These are phyloP conservation scores for Anneissia japonica DNA, from an alignment of 35 echinoderm and acorn worm species.

Conservation along the genomic window DNA sequence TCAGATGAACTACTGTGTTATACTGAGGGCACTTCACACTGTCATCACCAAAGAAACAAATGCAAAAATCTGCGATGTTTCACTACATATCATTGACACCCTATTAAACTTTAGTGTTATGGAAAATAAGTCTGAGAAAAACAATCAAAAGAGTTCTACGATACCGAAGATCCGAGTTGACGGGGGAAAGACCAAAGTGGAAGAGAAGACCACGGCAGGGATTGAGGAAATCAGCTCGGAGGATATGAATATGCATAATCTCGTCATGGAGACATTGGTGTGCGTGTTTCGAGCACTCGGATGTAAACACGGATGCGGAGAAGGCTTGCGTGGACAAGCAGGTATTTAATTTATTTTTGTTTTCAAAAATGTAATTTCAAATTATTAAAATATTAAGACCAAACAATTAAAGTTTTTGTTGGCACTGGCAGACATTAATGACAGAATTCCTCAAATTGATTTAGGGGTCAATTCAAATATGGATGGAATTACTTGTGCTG, in stretches of 20 bases:
- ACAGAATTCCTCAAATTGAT: no score
- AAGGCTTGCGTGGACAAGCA: conserved; percentile 85
- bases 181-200: conserved; percentile 71
- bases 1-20: conserved; percentile 85
- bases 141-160: conserved; percentile 44
- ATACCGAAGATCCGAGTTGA: conserved; percentile 91
- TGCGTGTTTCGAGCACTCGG: conserved; percentile 82
- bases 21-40: conserved; percentile 77
- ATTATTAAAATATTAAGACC: not conserved
- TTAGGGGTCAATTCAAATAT: no score
- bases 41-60: conserved; percentile 88
- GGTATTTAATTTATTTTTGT: no score
- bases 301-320: conserved; percentile 95
- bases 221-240: conserved; percentile 66
- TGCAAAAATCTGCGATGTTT: conserved; percentile 76
- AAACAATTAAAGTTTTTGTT: not conserved
- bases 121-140: conserved; percentile 61
- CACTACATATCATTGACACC: conserved; percentile 87
- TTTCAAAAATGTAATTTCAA: not conserved
- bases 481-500: no score
- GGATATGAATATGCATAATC: conserved; percentile 92
- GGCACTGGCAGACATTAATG: not conserved
- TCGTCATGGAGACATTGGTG: conserved; percentile 88
- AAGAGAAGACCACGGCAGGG: conserved; percentile 60
- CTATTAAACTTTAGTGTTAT: conserved; percentile 89